These are phyloP conservation scores for Watsonalla binaria DNA, from an alignment of 2,888 invertebrate genomes.

Conservation along the genomic window DNA sequence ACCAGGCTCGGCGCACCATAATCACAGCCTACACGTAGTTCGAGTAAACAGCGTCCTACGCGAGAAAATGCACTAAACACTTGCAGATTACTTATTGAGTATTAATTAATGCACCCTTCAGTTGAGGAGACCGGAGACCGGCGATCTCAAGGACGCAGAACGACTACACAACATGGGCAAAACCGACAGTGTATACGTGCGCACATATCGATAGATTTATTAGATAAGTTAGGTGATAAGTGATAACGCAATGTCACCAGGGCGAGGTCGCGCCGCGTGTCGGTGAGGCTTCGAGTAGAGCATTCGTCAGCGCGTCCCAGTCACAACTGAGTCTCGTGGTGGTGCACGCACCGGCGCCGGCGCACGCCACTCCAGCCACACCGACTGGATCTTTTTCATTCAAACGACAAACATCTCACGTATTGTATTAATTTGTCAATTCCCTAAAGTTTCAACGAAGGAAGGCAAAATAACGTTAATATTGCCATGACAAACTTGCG, in stretches of 20 bases:
- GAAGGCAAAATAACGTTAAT: slow-evolving; percentile 1
- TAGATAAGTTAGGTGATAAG: slow-evolving; percentile 53
- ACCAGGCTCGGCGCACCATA: slow-evolving; percentile 66
- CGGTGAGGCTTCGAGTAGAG: slow-evolving; percentile 50
- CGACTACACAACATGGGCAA: slow-evolving; percentile 27
- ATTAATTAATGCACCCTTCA: slow-evolving; percentile 18
- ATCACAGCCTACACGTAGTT: slow-evolving; percentile 63
- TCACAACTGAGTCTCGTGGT: slow-evolving; percentile 58
- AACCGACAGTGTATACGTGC: slow-evolving; percentile 22
- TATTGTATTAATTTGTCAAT: slow-evolving; percentile 54
- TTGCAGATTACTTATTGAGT: slow-evolving; percentile 30
- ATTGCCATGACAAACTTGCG: too few species aligned
- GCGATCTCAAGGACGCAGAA: slow-evolving; percentile 36
- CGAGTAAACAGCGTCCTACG: slow-evolving; percentile 46
- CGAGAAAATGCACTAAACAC: slow-evolving; percentile 46
- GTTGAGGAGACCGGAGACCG: slow-evolving; percentile 14
- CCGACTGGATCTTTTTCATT: slow-evolving; percentile 62
- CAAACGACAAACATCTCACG: slow-evolving; percentile 40
- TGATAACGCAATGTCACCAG: slow-evolving; percentile 65
- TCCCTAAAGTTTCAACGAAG: slow-evolving; percentile 33
- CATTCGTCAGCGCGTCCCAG: slow-evolving; percentile 70
- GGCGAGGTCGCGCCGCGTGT: slow-evolving; percentile 49
- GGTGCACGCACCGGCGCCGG: slow-evolving; percentile 47
- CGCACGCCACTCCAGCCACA: slow-evolving; percentile 56
- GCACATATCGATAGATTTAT: slow-evolving; percentile 46